Base-by-base conservation (phyloP, 2,888 invertebrate genomes). In the Lasioglossum lativentre region DNA sequence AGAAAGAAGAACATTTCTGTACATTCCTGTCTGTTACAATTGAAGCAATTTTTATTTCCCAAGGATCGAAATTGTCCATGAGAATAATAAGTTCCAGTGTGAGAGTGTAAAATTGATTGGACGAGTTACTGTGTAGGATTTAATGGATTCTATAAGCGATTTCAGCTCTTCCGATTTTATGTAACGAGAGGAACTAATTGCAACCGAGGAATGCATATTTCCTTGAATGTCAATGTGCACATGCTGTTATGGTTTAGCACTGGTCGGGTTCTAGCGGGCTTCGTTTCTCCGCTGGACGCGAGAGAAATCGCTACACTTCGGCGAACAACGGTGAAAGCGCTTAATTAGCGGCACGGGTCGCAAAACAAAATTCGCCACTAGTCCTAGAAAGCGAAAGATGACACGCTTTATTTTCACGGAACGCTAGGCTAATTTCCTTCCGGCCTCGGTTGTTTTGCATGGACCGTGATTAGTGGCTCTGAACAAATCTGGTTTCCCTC, bases 301-400 rank as follows among this genome's bases (percentile, higher is more conserved):
- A 74, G 87, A 87, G 87, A 88, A 88, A 88, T 87, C 85, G 84
- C 78, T 77, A 85, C 87, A 82, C 79, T 78, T 80, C 73, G 80
- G 74, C 80, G 87, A 82, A 77, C 84, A 83, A 82, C 82, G 87
- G 87, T 83, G 87, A 88, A 88, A 88, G 87, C 85, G 85, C n/a
- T 82, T 82, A 88, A 88, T 88, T 88, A 88, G 45, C 79, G 34
- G 63, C 79, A 52, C 30, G 59, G 79, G 82, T 85, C 81, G 63
- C 63, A 71, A 83, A 86, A 83, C 83, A 86, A 87, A 83, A 84
- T 84, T 84, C 72, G 79, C 73, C 75, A 47, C 47, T 59, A 75
- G 78, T 81, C 73, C 83, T 86, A 81, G 87, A 86, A 86, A 86
- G 86, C 86, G 86, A 86, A 86, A 86, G 86, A 86, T 75, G 82